Conservation (phyloP, 2,797 vertebrate species). For the Ceryle rudis region DNA sequence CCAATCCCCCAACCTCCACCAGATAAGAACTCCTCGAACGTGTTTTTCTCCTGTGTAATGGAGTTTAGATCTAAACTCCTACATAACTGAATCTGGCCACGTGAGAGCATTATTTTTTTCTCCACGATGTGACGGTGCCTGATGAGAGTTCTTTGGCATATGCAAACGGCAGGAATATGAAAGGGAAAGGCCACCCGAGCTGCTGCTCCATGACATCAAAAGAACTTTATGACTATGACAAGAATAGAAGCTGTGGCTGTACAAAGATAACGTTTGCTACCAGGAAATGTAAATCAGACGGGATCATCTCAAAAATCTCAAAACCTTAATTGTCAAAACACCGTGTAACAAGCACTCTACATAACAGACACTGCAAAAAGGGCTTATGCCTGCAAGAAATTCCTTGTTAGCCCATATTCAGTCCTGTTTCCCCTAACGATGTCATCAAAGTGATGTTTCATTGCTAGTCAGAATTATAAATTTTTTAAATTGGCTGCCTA, state of each 20-base stretch:
- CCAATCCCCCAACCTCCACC: not conserved
- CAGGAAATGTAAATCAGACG: not conserved
- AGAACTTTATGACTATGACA: not conserved
- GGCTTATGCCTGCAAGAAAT: not conserved
- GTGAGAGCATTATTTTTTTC: not conserved
- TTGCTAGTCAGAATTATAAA: not conserved
- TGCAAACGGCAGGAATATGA: not conserved
- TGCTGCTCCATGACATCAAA: not conserved
- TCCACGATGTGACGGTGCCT: not conserved
- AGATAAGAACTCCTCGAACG: not conserved
- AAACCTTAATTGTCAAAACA: not conserved
- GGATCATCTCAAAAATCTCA: not conserved
- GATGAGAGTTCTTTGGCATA: not conserved
- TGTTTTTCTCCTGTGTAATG: not conserved
- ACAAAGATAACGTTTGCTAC: not conserved
- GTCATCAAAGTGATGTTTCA: not conserved
- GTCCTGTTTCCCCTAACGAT: not conserved
- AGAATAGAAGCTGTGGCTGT: not conserved
- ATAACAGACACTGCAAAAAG: not conserved
- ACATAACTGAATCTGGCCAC: not conserved
- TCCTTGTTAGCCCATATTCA: not conserved
- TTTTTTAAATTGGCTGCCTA: not conserved
- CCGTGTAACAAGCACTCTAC: accelerated
- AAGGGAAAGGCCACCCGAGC: not conserved
- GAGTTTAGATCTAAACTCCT: not conserved